phyloP scores from a whole-genome alignment of 2,797 vertebrate species.

The Apogon hyalosoma region DNA sequence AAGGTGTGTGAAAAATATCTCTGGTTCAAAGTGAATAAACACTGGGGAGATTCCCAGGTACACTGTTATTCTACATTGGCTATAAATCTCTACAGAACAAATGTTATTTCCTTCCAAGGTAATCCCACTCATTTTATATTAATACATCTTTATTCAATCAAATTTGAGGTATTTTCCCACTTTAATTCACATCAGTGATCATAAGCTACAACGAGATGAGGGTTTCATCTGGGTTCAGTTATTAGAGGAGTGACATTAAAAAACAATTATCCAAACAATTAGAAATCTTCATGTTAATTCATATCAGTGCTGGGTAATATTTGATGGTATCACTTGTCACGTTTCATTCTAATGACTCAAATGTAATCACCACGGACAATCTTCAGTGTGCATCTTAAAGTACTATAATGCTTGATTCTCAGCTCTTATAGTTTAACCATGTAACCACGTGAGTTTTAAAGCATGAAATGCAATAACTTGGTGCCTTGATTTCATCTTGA shows the following conservation, averaged over 20 bases:
- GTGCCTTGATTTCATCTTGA: conserved; percentile 41
- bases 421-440: too few relatives aligned
- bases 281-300: conserved; percentile 36
- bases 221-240: conserved; percentile 33
- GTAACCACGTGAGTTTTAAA: conserved; percentile 33
- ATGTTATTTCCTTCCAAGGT: conserved; percentile 4
- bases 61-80: conserved; percentile 10
- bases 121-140: conserved; percentile 19
- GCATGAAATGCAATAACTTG: conserved; percentile 31
- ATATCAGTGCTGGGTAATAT: conserved; percentile 12
- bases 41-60: background rate
- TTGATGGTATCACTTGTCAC: conserved; percentile 17
- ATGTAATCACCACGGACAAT: conserved; percentile 13
- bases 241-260: conserved; percentile 42
- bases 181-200: conserved; percentile 42
- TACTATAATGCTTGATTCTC: too few relatives aligned
- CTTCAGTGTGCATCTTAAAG: conserved; percentile 16
- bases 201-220: conserved; percentile 16
- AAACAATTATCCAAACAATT: conserved; percentile 40
- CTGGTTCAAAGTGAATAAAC: conserved; percentile 9
- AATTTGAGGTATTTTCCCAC: conserved; percentile 26
- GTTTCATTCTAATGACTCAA: conserved; percentile 3
- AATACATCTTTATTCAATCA: conserved; percentile 3
- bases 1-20: background rate
- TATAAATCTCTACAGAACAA: conserved; percentile 6